A percentile compares a stretch with the other conserved stretches of the same genome.
Conservation (phyloP, 2,113 vertebrate species). For the Ctenomys sociabilis region DNA sequence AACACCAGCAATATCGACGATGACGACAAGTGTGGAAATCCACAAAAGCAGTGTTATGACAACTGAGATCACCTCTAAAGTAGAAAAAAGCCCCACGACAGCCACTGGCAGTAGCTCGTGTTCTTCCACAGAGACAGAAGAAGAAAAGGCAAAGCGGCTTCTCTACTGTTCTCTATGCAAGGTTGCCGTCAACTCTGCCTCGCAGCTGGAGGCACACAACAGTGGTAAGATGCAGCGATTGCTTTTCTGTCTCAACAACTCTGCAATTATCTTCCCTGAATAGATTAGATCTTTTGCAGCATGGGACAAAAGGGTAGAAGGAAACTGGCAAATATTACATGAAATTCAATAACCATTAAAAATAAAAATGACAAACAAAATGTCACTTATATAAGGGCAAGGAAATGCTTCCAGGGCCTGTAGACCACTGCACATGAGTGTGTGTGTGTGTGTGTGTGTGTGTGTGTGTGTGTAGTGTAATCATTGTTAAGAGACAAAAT, state of each 20-base stretch:
- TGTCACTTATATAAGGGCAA: constrained; percentile 49
- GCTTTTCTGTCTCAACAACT: constrained; percentile 76
- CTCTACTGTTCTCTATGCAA: constrained; percentile 99
- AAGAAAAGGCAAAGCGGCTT: constrained; percentile 95
- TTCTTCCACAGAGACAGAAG: constrained; percentile 92
- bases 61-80: constrained; percentile 88
- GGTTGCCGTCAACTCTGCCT: constrained; percentile 98
- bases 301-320: constrained; percentile 74
- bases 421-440: neutral
- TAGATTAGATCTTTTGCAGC: constrained; percentile 84
- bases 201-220: constrained; percentile 98
- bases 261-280: constrained; percentile 82
- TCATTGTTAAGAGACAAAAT: neutral
- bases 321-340: constrained; percentile 80
- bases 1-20: constrained; percentile 86
- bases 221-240: constrained; percentile 90
- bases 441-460: neutral
- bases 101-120: constrained; percentile 83
- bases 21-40: constrained; percentile 81
- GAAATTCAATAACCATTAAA: constrained; percentile 81
- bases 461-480: neutral
- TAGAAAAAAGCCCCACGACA: constrained; percentile 86
- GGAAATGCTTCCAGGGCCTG: constrained; percentile 41
- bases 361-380: constrained; percentile 78
- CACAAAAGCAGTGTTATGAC: constrained; percentile 81